These are phyloP conservation scores for Lycophotia porphyrea DNA, from an alignment of 2,888 invertebrate genomes.

Conservation along the genomic window DNA sequence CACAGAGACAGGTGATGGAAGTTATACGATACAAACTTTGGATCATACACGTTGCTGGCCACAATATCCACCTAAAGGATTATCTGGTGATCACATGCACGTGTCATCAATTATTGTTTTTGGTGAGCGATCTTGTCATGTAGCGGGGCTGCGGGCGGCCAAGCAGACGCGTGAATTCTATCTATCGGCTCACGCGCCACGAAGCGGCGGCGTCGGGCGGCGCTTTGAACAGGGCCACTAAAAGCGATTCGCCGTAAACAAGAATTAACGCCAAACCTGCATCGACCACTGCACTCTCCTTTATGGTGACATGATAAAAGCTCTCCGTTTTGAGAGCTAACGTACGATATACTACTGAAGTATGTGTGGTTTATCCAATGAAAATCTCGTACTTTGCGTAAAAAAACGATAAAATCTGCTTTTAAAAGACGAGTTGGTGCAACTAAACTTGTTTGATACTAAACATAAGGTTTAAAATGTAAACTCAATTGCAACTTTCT, in stretches of 20 bases:
- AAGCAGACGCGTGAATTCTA: slow-evolving; percentile 71
- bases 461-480: background rate
- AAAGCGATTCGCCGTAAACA: slow-evolving; percentile 89
- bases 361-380: slow-evolving; percentile 43
- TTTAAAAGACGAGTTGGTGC: background rate
- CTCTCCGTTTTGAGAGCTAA: slow-evolving; percentile 78
- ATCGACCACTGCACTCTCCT: slow-evolving; percentile 87
- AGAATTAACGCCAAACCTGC: slow-evolving; percentile 88
- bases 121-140: slow-evolving; percentile 44
- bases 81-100: slow-evolving; percentile 5
- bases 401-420: background rate
- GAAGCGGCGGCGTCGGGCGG: slow-evolving; percentile 51
- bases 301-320: slow-evolving; percentile 87
- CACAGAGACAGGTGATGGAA: background rate
- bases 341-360: slow-evolving; percentile 64
- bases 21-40: background rate
- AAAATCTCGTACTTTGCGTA: slow-evolving; percentile 30
- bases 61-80: background rate
- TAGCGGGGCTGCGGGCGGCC: slow-evolving; percentile 18
- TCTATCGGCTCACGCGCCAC: slow-evolving; percentile 76
- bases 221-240: slow-evolving; percentile 84
- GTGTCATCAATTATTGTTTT: slow-evolving; percentile 46
- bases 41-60: background rate
- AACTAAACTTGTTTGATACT: background rate
- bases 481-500: background rate